Evolutionary conservation across 2,797 vertebrate genomes (phyloP).

Genomic region (Lithobates sylvaticus): DNA sequence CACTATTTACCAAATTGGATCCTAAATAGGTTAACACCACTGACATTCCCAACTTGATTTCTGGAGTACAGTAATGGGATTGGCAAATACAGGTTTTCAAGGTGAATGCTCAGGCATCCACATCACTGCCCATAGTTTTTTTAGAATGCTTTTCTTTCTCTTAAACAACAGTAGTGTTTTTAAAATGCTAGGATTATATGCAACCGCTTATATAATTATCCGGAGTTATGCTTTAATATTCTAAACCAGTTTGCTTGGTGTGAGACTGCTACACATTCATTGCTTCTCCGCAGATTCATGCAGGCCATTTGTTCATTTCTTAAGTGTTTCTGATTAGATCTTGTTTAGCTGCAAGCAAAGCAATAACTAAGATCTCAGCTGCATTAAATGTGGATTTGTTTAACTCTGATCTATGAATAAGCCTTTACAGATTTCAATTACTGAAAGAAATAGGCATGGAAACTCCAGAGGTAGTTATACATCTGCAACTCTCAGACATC

Average conservation of each 20-base stretch:
- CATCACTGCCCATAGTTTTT: too few species aligned
- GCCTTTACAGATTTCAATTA: constrained; percentile 41
- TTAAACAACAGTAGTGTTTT: background rate
- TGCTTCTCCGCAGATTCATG: background rate
- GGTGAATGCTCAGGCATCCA: too few species aligned
- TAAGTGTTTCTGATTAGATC: constrained; percentile 34
- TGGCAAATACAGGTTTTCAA: too few species aligned
- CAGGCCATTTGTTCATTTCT: constrained; percentile 23
- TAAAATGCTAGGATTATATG: background rate
- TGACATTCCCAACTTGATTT: too few species aligned
- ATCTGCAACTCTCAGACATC: constrained; percentile 22
- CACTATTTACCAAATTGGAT: too few species aligned
- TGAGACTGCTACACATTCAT: background rate
- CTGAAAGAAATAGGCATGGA: constrained; percentile 40
- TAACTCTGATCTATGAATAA: constrained; percentile 50
- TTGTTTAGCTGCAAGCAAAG: constrained; percentile 43
- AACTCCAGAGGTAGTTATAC: constrained; percentile 5
- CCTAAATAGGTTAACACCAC: too few species aligned
- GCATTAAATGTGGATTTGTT: constrained; percentile 54
- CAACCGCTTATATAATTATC: background rate
- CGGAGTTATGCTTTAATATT: background rate
- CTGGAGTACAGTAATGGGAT: too few species aligned
- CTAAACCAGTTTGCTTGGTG: background rate
- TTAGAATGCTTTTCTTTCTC: too few species aligned
- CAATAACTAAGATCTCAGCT: constrained; percentile 46